phyloP scores from a whole-genome alignment of 64 coral and sea anemone species.

The Catalaphyllia jardinei region DNA sequence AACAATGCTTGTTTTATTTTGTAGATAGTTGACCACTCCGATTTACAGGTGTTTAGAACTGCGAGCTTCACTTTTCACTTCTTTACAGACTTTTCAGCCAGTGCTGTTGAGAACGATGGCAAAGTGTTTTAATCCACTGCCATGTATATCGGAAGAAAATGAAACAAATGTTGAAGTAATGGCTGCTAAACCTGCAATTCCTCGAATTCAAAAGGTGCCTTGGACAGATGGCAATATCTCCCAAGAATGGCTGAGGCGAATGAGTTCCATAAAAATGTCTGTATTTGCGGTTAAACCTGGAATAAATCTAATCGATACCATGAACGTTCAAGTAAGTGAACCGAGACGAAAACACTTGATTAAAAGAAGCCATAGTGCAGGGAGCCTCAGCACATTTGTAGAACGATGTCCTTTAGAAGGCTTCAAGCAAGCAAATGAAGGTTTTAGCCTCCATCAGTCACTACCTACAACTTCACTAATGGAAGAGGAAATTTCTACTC shows the following conservation, averaged over 20 bases:
- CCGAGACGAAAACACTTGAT: neutral
- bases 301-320: neutral
- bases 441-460: neutral
- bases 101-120: neutral
- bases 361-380: neutral
- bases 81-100: too few species aligned
- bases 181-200: neutral
- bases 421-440: neutral
- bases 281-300: neutral
- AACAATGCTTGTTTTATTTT: too few species aligned
- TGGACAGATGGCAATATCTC: conserved; percentile 1
- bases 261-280: neutral
- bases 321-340: too few species aligned
- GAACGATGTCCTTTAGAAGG: neutral
- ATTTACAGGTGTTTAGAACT: too few species aligned
- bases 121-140: conserved; percentile 11
- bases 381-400: neutral
- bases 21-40: too few species aligned
- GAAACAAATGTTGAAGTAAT: neutral
- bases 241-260: conserved; percentile 17
- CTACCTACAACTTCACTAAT: neutral
- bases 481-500: neutral
- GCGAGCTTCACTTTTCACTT: too few species aligned
- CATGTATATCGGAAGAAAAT: neutral
- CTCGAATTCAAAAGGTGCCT: neutral